A percentile compares a stretch with the other conserved stretches of the same genome.
Conservation (phyloP, 2,888 invertebrate species). For the Ephialtes manifestator region DNA sequence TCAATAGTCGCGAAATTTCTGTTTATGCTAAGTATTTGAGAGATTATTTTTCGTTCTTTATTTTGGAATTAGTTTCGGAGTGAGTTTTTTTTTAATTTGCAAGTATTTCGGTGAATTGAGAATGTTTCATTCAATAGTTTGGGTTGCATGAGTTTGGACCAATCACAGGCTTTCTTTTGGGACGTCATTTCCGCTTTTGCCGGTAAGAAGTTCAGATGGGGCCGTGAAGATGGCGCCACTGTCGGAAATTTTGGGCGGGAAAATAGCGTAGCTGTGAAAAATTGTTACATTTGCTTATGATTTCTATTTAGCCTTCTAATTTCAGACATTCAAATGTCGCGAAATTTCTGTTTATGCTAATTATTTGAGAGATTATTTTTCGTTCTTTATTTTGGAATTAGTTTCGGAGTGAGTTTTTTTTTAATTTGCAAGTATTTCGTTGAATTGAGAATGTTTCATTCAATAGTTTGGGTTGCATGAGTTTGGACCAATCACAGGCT, state of each 20-base stretch:
- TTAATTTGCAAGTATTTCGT: not conserved
- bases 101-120: not conserved
- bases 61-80: not conserved
- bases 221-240: not conserved
- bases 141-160: not conserved
- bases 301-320: not conserved
- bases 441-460: not conserved
- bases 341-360: not conserved
- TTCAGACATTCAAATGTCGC: too few relatives aligned
- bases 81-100: not conserved
- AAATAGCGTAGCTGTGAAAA: slow-evolving; percentile 36
- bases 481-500: not conserved
- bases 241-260: slow-evolving; percentile 22
- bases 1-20: not conserved
- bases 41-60: not conserved
- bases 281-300: not conserved
- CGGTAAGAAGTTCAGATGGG: not conserved
- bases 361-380: not conserved
- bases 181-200: not conserved
- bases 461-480: not conserved
- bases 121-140: not conserved
- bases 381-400: not conserved
- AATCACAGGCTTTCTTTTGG: not conserved
- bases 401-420: not conserved
- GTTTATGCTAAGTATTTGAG: not conserved